Conservation (phyloP, 2,888 invertebrate genomes). For the Plagodis pulveraria region DNA sequence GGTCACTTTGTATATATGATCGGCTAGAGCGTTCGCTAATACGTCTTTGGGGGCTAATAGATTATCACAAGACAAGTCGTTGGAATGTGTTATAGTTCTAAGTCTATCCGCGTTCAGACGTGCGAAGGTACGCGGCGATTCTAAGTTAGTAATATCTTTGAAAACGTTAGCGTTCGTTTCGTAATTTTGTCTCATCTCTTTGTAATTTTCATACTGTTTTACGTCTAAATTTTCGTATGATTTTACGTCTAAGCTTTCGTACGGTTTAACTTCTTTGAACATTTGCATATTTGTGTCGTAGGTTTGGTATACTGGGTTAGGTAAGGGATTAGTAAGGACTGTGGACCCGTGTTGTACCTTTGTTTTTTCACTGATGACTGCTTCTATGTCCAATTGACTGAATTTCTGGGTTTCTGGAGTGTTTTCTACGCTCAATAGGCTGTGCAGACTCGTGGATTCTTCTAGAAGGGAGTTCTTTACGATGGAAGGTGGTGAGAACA, state of each 20-base stretch:
- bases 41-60: conserved; percentile 78
- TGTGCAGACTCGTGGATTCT: conserved; percentile 86
- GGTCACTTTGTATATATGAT: conserved; percentile 82
- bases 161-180: conserved; percentile 37
- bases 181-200: conserved; percentile 10
- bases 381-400: conserved; percentile 70
- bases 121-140: conserved; percentile 71
- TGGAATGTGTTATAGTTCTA: conserved; percentile 64
- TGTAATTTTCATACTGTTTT: conserved; percentile 9
- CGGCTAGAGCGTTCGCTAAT: conserved; percentile 73
- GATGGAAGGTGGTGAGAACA: conserved; percentile 95
- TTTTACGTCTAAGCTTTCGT: conserved; percentile 12
- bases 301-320: conserved; percentile 49
- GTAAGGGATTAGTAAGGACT: conserved; percentile 74
- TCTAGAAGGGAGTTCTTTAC: conserved; percentile 92
- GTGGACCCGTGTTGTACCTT: conserved; percentile 84
- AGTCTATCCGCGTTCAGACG: conserved; percentile 76
- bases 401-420: conserved; percentile 68
- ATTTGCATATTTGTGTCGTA: conserved; percentile 40
- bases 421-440: conserved; percentile 71
- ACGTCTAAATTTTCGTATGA: conserved; percentile 1
- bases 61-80: conserved; percentile 67
- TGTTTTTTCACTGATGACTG: conserved; percentile 69
- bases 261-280: conserved; percentile 44
- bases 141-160: conserved; percentile 70